Evolutionary conservation across 2,797 vertebrate genomes (phyloP), one percentile per base, ranked within the genome.

Genomic region (Acestrorhynchus altus): DNA sequence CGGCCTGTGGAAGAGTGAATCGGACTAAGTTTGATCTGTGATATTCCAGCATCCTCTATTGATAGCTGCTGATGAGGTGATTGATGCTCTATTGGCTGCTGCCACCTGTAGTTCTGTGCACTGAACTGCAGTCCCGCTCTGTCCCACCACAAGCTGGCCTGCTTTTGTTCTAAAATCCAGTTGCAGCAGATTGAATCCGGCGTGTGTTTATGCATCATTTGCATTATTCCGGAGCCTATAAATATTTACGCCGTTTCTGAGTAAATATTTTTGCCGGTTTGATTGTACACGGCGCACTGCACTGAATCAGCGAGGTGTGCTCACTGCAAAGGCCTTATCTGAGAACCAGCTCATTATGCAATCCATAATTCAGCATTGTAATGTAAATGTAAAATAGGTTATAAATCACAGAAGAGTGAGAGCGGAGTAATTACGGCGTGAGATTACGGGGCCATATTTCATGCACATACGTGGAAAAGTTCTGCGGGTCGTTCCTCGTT

Each of bases 71-170:
- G 72, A 66, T 40, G 10, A 69, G 40, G 47, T 72, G 65, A 85
- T 35, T 73, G 85, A 88, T 88, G 83, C 82, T 86, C 81, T 87
- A 86, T 88, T 74, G 26, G 79, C 77, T 90, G 88, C 87, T 87
- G 92, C 91, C 90, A 74, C 89, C 92, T 83, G 51, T 86, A 83
- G 92, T 89, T 63, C 40, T 59, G 76, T 56, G 20, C 20, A 63
- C 42, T 71, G 56, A 85, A 90, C 74, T 84, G 80, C 87, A 78
- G 6, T 15, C 28, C 16, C 40, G 20, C 39, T 40, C 61, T 31
- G 64, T 74, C 75, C 75, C 57, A 26, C 35, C 28, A 66, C 40
- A 57, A 26, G 64, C 35, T 76, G 46, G 4, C 2, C 8, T 16
- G 10, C 46, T 16, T 63, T 57, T 77, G 64, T 77, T 44, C 72